Evolutionary conservation across 2,113 vertebrate genomes (phyloP).

Genomic region (Pantherophis guttatus): DNA sequence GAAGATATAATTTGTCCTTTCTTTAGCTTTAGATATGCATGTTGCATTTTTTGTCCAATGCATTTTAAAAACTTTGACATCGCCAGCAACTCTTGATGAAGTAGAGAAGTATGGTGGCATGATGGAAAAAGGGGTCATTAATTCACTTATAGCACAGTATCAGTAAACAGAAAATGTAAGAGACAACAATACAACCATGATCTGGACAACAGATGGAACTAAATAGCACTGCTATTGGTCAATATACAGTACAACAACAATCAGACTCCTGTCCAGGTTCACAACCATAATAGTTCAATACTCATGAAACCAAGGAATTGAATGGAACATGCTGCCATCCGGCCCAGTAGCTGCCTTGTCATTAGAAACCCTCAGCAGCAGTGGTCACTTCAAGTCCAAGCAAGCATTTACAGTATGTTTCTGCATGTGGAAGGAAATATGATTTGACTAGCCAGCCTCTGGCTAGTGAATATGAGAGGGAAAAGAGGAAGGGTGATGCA

Average conservation of each 20-base stretch:
- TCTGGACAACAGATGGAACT: neutral
- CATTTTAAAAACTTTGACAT: neutral
- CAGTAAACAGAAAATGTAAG: neutral
- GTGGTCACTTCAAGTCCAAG: neutral
- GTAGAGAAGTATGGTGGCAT: neutral
- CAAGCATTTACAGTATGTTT: neutral
- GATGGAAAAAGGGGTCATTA: neutral
- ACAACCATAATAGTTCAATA: neutral
- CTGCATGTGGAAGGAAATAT: neutral
- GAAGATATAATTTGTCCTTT: neutral
- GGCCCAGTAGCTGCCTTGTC: neutral
- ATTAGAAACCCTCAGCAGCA: neutral
- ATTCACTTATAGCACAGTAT: neutral
- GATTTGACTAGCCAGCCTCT: neutral
- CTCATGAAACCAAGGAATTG: neutral
- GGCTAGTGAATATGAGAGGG: neutral
- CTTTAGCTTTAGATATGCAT: neutral
- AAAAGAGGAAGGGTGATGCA: neutral
- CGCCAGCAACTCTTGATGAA: neutral
- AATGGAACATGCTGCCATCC: neutral
- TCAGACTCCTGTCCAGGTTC: neutral
- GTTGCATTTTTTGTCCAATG: neutral
- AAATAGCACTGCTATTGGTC: neutral
- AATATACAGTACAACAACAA: neutral
- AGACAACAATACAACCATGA: neutral